Evolutionary conservation across 2,888 invertebrate genomes (phyloP), one percentile per base, ranked within the genome.

Genomic region (Erpobdella octoculata): DNA sequence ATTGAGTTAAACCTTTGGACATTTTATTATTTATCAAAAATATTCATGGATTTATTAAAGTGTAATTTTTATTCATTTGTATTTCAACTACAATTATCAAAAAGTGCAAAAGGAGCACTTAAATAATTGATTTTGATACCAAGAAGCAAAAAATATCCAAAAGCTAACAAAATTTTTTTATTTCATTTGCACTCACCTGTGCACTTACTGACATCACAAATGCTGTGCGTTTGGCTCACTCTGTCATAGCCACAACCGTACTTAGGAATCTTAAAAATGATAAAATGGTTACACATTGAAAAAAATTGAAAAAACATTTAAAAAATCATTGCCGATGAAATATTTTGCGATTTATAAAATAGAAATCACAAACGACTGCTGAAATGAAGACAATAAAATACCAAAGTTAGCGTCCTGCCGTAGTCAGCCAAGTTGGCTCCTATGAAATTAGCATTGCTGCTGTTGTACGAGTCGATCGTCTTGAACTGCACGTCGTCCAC

Each of bases 191-290:
- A 21, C 2, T 31, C 33, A 62, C 25, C 35, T 37, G 38, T 35
- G 36, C 38, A 37, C 18, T 35, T 25, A 21, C 18, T 66, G 37
- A 37, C 37, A 33, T 38, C 38, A 33, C 28, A 62, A n/a, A 31
- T 33, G 62, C 62, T 62, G 9, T 62, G 31, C 62, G 62, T 62
- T 35, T 62, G 62, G 31, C 62, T 62, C 35, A 62, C n/a, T 35
- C 35, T 62, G 62, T 62, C 21, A n/a, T 18, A 58, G 31, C 48
- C n/a, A 21, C 64, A 12, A 58, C 38, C n/a, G 71, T 69, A 25
- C 48, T 64, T 28, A 71, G 70, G 72, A 71, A 73, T 15, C 73
- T 46, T 33, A 48, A 36, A 48, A 53, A 25, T 18, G 21, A 53
- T 53, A 6, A 8, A n/a, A n/a, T n/a, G n/a, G n/a, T n/a, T n/a